These are phyloP conservation scores for Artemia sp. DNA, from an alignment of 2,888 invertebrate species.

Conservation along the genomic window DNA sequence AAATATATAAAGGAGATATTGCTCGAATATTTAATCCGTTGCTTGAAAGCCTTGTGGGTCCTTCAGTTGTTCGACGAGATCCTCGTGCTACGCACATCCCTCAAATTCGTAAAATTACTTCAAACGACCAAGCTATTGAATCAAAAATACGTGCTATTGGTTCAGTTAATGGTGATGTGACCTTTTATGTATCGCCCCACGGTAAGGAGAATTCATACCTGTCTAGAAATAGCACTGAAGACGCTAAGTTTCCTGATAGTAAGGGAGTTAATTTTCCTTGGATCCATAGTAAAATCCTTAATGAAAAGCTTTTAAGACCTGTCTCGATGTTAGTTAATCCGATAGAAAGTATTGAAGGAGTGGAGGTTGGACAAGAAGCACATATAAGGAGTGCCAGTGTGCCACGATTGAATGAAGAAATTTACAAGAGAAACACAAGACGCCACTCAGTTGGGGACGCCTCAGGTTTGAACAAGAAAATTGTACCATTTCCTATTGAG, in stretches of 20 bases:
- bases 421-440: not conserved
- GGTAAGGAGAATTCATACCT: not conserved
- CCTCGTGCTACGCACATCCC: conserved; percentile 57
- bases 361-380: conserved; percentile 23
- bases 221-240: conserved; percentile 10
- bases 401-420: not conserved
- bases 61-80: conserved; percentile 51
- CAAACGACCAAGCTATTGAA: conserved; percentile 27
- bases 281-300: conserved; percentile 12
- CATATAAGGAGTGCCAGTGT: conserved; percentile 22
- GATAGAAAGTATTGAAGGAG: conserved; percentile 30
- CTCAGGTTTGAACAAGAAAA: not conserved
- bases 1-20: not conserved
- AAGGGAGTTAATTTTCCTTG: conserved; percentile 17
- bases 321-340: conserved; percentile 50
- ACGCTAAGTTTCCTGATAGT: conserved; percentile 15
- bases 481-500: conserved; percentile 8
- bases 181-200: conserved; percentile 41
- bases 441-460: conserved; percentile 2
- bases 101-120: conserved; percentile 46
- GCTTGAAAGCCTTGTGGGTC: conserved; percentile 53
- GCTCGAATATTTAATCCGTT: conserved; percentile 30
- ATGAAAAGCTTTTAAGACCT: conserved; percentile 7
- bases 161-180: conserved; percentile 59
- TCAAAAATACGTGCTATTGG: conserved; percentile 60